A percentile compares a stretch with the other conserved stretches of the same genome.
Evolutionary conservation across 2,113 vertebrate species (phyloP).

Genomic region (Phaethon lepturus): DNA sequence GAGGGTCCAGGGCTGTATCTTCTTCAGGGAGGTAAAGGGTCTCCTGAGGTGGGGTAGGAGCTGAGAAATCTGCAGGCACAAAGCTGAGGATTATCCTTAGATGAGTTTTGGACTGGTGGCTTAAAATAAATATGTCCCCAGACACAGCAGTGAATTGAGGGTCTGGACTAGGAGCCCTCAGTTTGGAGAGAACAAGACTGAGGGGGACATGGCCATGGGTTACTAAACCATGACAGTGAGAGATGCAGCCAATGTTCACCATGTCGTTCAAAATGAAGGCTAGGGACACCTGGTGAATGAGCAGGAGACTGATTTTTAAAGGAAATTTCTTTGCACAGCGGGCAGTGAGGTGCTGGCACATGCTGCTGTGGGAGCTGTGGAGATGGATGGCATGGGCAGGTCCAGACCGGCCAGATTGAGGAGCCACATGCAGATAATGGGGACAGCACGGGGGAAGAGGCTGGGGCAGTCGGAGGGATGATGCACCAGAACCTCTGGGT

Average conservation of each 20-base stretch:
- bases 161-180: background rate
- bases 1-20: background rate
- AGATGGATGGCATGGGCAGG: accelerated
- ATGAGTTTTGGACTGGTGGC: background rate
- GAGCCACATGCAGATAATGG: accelerated
- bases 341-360: background rate
- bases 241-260: background rate
- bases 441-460: background rate
- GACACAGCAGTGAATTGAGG: background rate
- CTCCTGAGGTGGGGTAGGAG: background rate
- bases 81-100: background rate
- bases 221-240: background rate
- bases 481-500: background rate
- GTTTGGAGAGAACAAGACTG: background rate
- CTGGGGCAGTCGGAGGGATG: background rate
- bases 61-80: background rate
- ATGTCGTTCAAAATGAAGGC: background rate
- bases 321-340: background rate
- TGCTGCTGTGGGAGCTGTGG: background rate
- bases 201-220: background rate
- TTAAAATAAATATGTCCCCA: background rate
- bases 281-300: accelerated
- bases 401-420: background rate
- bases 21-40: background rate
- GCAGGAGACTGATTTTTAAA: background rate